Evolutionary conservation across 1,140 invertebrate species (phyloP), one percentile per base, ranked within the genome.

Genomic region (Sweltsa coloradensis): DNA sequence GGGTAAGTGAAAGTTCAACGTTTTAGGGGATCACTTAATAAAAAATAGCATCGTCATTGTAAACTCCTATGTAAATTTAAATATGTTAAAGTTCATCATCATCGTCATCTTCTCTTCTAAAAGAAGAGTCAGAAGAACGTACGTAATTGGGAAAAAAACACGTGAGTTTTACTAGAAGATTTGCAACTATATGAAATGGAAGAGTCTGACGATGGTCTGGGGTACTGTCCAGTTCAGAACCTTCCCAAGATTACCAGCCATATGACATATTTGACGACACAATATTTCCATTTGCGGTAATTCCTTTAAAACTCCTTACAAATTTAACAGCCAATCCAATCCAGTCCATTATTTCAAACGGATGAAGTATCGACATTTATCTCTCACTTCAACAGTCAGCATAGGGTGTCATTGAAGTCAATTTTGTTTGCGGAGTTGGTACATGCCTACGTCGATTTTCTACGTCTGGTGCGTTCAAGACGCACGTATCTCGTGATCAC

Each of bases 301-400:
- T 37, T 37, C 16, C 23, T 37, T 22, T 37, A 22, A 37, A 37
- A 37, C 36, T 19, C 23, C 36, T 37, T 19, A 37, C 36, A 16
- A 37, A 22, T n/a, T 37, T n/a, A n/a, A n/a, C n/a, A n/a, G n/a
- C n/a, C n/a, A n/a, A n/a, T n/a, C n/a, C n/a, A n/a, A n/a, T n/a
- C n/a, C n/a, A n/a, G n/a, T n/a, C n/a, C n/a, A n/a, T n/a, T n/a
- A n/a, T n/a, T n/a, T n/a, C n/a, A n/a, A n/a, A n/a, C n/a, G n/a
- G n/a, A n/a, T n/a, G n/a, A n/a, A n/a, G n/a, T n/a, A n/a, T n/a
- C n/a, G n/a, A n/a, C n/a, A n/a, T n/a, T n/a, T n/a, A n/a, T n/a
- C n/a, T n/a, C n/a, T n/a, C n/a, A n/a, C n/a, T n/a, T n/a, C n/a
- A n/a, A n/a, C n/a, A n/a, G n/a, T n/a, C n/a, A n/a, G n/a, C n/a